A percentile compares a stretch with the other conserved stretches of the same genome.
phyloP scores from a whole-genome alignment of 2,113 vertebrate genomes.

The Zosterops pallidus region DNA sequence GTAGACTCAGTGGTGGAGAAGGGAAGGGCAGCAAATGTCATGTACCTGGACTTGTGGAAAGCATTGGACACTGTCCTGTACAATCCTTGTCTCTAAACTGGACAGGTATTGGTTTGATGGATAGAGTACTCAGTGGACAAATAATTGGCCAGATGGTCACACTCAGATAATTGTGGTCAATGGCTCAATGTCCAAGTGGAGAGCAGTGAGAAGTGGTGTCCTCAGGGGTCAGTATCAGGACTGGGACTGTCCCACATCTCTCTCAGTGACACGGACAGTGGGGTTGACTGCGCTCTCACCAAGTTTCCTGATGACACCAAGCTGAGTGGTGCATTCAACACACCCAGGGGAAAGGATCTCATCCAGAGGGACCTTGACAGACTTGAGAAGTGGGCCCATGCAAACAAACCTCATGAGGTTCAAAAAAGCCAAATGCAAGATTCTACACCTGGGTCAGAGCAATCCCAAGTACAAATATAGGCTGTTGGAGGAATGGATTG shows the following conservation, averaged over 20 bases:
- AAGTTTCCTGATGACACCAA: too few species aligned
- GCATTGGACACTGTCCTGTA: not conserved
- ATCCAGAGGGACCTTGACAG: not conserved
- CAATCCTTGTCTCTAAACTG: not conserved
- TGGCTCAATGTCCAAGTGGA: not conserved
- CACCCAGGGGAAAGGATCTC: not conserved
- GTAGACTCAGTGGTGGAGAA: too few species aligned
- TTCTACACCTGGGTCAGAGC: fast-evolving
- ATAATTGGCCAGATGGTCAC: not conserved
- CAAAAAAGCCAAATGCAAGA: not conserved
- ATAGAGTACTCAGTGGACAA: not conserved
- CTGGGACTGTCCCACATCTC: not conserved
- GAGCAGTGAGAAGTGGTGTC: not conserved
- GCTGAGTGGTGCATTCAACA: not conserved
- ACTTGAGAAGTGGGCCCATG: not conserved
- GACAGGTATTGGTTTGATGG: not conserved
- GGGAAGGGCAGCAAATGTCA: not conserved
- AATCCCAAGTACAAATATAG: not conserved
- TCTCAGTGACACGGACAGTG: fast-evolving
- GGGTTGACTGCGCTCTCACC: not conserved
- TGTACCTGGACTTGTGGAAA: not conserved
- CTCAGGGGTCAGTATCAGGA: too few species aligned
- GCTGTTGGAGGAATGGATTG: not conserved
- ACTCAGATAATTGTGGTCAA: not conserved
- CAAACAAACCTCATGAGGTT: not conserved